phyloP scores from a whole-genome alignment of 2,888 invertebrate species.

The Lycophotia porphyrea region DNA sequence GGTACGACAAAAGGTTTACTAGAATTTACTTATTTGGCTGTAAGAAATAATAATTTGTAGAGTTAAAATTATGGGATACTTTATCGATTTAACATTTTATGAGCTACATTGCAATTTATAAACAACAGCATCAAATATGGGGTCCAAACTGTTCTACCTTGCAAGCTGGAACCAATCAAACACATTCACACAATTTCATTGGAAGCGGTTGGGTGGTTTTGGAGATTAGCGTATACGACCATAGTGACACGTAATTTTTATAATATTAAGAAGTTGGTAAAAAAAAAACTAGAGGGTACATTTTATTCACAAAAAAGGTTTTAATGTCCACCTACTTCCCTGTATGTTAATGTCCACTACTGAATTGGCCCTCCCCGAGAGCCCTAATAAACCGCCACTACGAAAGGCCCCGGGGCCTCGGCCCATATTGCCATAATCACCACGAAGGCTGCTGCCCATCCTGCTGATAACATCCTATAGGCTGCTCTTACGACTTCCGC shows the following conservation, averaged over 20 bases:
- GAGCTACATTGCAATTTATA: background rate
- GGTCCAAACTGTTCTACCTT: background rate
- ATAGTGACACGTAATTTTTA: background rate
- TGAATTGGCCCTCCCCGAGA: slow-evolving; percentile 16
- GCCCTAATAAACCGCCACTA: slow-evolving; percentile 31
- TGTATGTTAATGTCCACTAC: slow-evolving; percentile 31
- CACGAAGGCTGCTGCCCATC: slow-evolving; percentile 37
- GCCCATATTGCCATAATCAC: slow-evolving; percentile 43
- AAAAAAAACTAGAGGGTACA: background rate
- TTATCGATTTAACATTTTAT: background rate
- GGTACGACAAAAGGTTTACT: slow-evolving; percentile 14
- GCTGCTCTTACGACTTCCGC: slow-evolving; percentile 34
- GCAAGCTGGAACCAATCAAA: background rate
- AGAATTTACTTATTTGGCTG: slow-evolving; percentile 1
- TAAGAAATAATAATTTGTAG: background rate
- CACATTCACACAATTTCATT: background rate
- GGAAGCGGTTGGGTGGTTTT: background rate
- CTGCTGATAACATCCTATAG: slow-evolving; percentile 45
- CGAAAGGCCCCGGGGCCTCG: slow-evolving; percentile 11
- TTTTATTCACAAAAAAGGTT: slow-evolving; percentile 2
- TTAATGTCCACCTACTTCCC: background rate
- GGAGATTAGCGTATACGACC: background rate
- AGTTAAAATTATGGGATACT: background rate
- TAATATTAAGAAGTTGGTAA: background rate
- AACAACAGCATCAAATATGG: background rate